phyloP scores from a whole-genome alignment of 2,797 vertebrate genomes.

The Morus bassanus region DNA sequence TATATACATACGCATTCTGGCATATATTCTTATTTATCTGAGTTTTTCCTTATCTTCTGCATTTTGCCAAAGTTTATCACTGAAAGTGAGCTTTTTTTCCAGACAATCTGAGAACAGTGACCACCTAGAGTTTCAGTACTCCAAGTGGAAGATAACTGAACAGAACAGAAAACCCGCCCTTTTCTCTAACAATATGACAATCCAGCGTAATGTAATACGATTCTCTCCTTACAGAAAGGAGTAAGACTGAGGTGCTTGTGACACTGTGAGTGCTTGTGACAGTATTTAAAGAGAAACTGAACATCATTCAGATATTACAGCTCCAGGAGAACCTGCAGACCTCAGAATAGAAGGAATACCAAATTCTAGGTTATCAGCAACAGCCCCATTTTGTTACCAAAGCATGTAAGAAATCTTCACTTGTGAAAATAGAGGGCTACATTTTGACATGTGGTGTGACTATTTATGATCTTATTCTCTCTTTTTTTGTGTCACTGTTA shows the following conservation, averaged over 20 bases:
- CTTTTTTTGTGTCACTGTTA: neutral
- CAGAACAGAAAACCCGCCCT: neutral
- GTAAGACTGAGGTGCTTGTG: neutral
- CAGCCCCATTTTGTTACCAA: neutral
- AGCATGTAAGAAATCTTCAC: neutral
- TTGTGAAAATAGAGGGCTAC: neutral
- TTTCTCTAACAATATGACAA: neutral
- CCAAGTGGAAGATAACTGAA: neutral
- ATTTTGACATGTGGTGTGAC: neutral
- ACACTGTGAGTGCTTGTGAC: neutral
- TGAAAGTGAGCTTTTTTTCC: neutral
- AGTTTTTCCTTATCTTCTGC: neutral
- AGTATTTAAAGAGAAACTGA: neutral
- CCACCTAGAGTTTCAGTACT: neutral
- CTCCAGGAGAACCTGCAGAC: neutral
- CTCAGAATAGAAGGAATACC: neutral
- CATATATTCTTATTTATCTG: neutral
- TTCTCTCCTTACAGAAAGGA: neutral
- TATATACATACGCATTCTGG: neutral
- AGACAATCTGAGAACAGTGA: neutral
- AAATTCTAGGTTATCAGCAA: neutral
- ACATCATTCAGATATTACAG: neutral
- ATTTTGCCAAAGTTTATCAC: neutral
- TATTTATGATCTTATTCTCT: neutral
- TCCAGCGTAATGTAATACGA: neutral